Percentiles rank a stretch among this genome's conserved stretches.
phyloP scores from a whole-genome alignment of 2,113 vertebrate genomes.

The Todiramphus saurophagus region DNA sequence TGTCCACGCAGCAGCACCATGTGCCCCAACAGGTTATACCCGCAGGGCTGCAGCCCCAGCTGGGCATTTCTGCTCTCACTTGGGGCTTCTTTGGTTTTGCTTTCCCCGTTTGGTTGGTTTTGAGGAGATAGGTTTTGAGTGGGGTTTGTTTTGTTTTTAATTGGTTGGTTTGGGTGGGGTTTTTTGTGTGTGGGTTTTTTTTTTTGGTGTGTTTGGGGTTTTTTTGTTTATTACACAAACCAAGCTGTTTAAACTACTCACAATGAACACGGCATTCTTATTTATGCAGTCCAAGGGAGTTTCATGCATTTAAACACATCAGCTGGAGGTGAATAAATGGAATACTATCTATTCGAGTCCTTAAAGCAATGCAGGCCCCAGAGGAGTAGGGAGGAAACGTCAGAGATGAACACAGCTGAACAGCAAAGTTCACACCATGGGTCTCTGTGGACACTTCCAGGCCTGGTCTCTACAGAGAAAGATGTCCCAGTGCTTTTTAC shows the following conservation, averaged over 20 bases:
- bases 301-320: neutral
- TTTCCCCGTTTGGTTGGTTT: neutral
- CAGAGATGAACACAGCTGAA: neutral
- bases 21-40: neutral
- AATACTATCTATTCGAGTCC: neutral
- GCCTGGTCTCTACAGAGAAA: neutral
- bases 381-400: neutral
- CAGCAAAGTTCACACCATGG: neutral
- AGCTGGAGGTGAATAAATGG: neutral
- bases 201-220: no score
- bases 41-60: neutral
- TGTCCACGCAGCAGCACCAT: rapidly evolving
- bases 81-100: neutral
- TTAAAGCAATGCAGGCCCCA: neutral
- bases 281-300: neutral
- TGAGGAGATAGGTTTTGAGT: neutral
- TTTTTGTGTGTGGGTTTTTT: neutral
- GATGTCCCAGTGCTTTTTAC: neutral
- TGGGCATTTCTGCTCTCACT: neutral
- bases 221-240: neutral
- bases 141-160: neutral
- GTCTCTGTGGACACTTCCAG: neutral
- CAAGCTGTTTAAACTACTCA: neutral
- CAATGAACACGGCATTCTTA: neutral
- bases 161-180: no score